These are phyloP conservation scores for Osmoderma eremita DNA, from an alignment of 2,888 invertebrate genomes.

Conservation along the genomic window DNA sequence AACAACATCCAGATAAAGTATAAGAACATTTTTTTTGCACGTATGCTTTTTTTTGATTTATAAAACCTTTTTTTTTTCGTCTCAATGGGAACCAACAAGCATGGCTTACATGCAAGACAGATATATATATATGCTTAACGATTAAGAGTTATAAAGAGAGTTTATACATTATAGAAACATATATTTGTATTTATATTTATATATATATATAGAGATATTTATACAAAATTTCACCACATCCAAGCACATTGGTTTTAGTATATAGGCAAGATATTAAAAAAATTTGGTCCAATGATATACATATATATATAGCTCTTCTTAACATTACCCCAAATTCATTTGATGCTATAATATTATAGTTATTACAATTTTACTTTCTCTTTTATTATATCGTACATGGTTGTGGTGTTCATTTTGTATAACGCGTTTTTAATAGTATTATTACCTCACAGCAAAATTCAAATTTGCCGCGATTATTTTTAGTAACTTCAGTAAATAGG, in stretches of 20 bases:
- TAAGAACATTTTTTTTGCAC: constrained; percentile 60
- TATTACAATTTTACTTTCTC: constrained; percentile 4
- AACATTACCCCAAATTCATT: constrained; percentile 24
- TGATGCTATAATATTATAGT: constrained; percentile 17
- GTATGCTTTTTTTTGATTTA: constrained; percentile 56
- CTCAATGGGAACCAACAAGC: constrained; percentile 60
- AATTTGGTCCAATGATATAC: constrained; percentile 40
- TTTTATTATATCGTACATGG: background rate
- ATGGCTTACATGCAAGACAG: constrained; percentile 58
- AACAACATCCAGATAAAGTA: constrained; percentile 63
- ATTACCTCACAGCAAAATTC: constrained; percentile 17
- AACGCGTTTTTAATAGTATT: constrained; percentile 31
- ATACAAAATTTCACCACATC: constrained; percentile 25
- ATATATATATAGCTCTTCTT: no score
- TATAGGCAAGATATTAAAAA: constrained; percentile 32
- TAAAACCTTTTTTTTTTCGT: constrained; percentile 54
- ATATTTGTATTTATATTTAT: constrained; percentile 44
- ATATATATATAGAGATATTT: constrained; percentile 7
- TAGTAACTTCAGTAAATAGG: no score
- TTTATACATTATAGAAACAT: constrained; percentile 57
- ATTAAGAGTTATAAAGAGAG: constrained; percentile 46
- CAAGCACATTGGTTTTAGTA: constrained; percentile 23
- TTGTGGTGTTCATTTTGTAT: constrained; percentile 15
- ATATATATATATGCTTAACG: constrained; percentile 49
- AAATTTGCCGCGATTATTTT: no score